Conservation (phyloP, 2,888 invertebrate genomes). For the Salticus scenicus region DNA sequence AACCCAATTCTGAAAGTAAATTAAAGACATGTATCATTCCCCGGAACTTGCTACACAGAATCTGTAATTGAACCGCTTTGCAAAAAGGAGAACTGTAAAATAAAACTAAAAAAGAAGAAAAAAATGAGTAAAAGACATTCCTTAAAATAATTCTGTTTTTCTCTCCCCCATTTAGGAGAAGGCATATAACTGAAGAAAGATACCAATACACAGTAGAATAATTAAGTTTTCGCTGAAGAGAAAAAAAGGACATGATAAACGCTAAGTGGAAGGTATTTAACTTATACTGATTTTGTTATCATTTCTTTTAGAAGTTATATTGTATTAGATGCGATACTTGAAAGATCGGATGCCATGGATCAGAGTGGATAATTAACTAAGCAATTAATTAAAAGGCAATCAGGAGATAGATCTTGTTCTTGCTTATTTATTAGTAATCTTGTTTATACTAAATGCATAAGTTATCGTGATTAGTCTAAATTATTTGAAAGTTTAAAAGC, state of each 20-base stretch:
- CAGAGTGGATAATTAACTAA: neutral
- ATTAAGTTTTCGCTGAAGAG: conserved; percentile 49
- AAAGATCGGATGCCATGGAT: neutral
- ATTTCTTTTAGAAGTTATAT: neutral
- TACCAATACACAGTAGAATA: conserved; percentile 55
- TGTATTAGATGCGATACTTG: neutral
- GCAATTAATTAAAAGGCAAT: neutral
- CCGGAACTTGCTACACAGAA: conserved; percentile 33
- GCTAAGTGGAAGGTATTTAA: conserved; percentile 44
- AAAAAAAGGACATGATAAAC: conserved; percentile 42
- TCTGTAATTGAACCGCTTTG: conserved; percentile 61
- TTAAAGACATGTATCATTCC: conserved; percentile 65
- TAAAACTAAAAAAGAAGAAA: conserved; percentile 18
- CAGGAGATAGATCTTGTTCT: neutral
- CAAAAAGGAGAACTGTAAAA: conserved; percentile 53
- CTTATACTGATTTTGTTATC: conserved; percentile 35
- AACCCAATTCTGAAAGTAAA: conserved; percentile 56
- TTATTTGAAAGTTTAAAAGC: no score
- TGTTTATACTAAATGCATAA: neutral
- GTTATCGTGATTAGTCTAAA: neutral
- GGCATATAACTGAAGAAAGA: conserved; percentile 30
- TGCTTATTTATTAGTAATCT: neutral
- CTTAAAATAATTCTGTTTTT: conserved; percentile 10
- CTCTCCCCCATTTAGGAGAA: conserved; percentile 43
- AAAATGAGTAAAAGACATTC: conserved; percentile 24